Percentiles rank a stretch among this genome's conserved stretches.
Conservation (phyloP, 2,113 vertebrate species). For the Clinocottus analis region DNA sequence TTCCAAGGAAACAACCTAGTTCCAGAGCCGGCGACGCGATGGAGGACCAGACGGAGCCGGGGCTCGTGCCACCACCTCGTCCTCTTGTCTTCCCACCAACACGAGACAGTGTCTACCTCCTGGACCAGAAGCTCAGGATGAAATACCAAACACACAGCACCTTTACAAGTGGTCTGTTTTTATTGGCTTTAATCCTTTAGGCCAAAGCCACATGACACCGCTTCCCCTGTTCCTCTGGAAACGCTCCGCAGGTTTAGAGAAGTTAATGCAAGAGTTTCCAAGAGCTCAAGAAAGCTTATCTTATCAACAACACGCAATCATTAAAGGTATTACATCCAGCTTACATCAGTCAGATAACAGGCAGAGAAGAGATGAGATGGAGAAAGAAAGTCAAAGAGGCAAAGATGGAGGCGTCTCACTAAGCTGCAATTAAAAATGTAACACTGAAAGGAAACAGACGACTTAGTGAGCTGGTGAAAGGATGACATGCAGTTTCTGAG, state of each 20-base stretch:
- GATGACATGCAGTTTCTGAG: slow-evolving; percentile 8
- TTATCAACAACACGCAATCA: slow-evolving; percentile 59
- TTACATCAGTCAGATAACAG: slow-evolving; percentile 68
- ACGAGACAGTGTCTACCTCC: too few relatives aligned
- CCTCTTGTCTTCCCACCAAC: slow-evolving; percentile 43
- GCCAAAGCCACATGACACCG: slow-evolving; percentile 2
- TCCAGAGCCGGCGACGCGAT: slow-evolving; percentile 74
- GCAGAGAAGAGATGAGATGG: slow-evolving; percentile 30
- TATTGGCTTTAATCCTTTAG: slow-evolving; percentile 13
- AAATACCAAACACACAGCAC: slow-evolving; percentile 2
- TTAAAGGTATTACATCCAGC: slow-evolving; percentile 63
- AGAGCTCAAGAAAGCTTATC: slow-evolving; percentile 53
- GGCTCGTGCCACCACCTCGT: slow-evolving; percentile 56
- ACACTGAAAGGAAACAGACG: neutral
- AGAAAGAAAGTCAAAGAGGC: neutral
- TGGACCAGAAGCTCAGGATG: too few relatives aligned
- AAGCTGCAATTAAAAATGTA: slow-evolving; percentile 22
- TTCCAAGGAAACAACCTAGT: slow-evolving; percentile 87
- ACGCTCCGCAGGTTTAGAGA: slow-evolving; percentile 14
- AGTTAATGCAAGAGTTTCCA: slow-evolving; percentile 34
- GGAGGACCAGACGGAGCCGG: slow-evolving; percentile 71
- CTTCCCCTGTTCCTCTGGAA: slow-evolving; percentile 30
- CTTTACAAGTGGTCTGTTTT: neutral
- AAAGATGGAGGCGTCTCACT: slow-evolving; percentile 1
- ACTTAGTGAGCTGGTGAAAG: neutral